Evolutionary conservation across 2,113 vertebrate genomes (phyloP), one percentile per base, ranked within the genome.

Genomic region (Dendropsophus ebraccatus): DNA sequence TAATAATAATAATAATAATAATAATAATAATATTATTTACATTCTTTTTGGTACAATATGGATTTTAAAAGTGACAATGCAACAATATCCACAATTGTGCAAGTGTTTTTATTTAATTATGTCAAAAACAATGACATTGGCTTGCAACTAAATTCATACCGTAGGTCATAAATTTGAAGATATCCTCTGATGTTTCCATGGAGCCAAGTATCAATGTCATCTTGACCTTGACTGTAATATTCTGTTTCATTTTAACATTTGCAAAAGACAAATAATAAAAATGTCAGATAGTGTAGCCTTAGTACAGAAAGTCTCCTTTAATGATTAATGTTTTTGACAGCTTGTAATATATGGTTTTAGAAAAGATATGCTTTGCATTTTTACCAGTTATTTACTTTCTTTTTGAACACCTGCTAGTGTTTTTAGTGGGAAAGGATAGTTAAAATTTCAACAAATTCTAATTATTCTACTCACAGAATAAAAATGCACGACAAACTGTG

Each of bases 71-170:
- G 25, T 76, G 73, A 76, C 73, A 76, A 12, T 10, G 52, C 7
- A 25, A n/a, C 50, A 50, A 50, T 25, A 50, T 50, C 47, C 35
- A 52, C 73, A 50, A 28, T 76, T 76, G 50, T 76, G 52, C 73
- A 76, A 12, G 73, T 76, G 73, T 30, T 76, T 47, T 50, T 47
- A 76, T 52, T 52, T 76, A 50, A 76, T 76, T 47, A 76, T 82
- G 85, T 10, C 17, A n/a, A 50, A 88, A 67, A 41, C 47, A 54
- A 90, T 91, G 32, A 69, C 85, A 82, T 82, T 84, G 69, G 90
- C 90, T 91, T 91, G 54, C 85, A 89, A 87, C 37, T 90, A 76
- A 91, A 12, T 88, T 78, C 82, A 91, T 87, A 56, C 19, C 7
- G 54, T 56, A 52, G 73, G 50, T 76, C 47, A 76, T 52, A 76